Evolutionary conservation across 2,888 invertebrate species (phyloP).

Genomic region (Lasioglossum pauxillum): DNA sequence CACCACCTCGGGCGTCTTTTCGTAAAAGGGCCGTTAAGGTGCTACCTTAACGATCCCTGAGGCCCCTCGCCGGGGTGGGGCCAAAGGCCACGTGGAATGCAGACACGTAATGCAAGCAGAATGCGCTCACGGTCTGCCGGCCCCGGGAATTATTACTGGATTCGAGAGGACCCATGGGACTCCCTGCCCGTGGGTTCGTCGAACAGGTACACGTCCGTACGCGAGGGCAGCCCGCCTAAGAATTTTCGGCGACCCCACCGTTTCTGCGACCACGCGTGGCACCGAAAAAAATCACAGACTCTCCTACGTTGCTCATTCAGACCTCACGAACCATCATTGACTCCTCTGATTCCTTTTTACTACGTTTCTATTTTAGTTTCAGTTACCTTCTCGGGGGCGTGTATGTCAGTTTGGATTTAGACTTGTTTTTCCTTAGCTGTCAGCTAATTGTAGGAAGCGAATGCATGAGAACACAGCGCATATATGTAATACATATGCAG

Average conservation of each 20-base stretch:
- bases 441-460: too few species aligned
- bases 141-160: slow-evolving; percentile 79
- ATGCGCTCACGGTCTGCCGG: slow-evolving; percentile 74
- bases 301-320: background rate
- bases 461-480: too few species aligned
- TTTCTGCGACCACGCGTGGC: slow-evolving; percentile 2
- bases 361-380: too few species aligned
- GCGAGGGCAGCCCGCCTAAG: slow-evolving; percentile 9
- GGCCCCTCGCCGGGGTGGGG: slow-evolving; percentile 67
- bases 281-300: background rate
- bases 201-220: slow-evolving; percentile 62
- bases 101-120: slow-evolving; percentile 83
- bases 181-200: slow-evolving; percentile 65
- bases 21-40: slow-evolving; percentile 75
- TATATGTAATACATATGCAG: too few species aligned
- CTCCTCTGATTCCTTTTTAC: too few species aligned
- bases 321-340: background rate
- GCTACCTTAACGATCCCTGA: slow-evolving; percentile 73
- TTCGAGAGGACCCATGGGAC: slow-evolving; percentile 68
- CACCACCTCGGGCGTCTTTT: slow-evolving; percentile 71
- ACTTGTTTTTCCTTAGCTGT: too few species aligned
- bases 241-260: slow-evolving; percentile 22
- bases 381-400: too few species aligned
- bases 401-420: too few species aligned
- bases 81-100: slow-evolving; percentile 81